These are phyloP conservation scores for Pantherophis guttatus DNA, from an alignment of 2,113 vertebrate species.

Conservation along the genomic window DNA sequence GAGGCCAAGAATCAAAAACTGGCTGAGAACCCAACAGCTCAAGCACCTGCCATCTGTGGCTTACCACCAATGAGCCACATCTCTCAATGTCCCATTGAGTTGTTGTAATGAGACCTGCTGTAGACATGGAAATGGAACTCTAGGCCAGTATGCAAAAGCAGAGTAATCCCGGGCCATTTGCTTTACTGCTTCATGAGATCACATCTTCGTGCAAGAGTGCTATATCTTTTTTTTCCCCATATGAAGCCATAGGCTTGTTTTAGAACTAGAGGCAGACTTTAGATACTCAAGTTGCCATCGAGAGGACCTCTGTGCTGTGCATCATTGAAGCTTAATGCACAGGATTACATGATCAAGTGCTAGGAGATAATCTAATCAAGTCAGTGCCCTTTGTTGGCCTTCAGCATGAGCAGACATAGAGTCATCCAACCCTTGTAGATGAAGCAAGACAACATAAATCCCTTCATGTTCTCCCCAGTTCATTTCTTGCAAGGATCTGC, in stretches of 20 bases:
- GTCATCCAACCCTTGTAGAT: slow-evolving; percentile 22
- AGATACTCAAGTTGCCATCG: neutral
- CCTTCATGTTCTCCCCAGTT: neutral
- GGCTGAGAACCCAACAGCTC: neutral
- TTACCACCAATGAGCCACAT: slow-evolving; percentile 1
- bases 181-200: neutral
- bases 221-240: neutral
- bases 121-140: neutral
- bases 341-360: neutral
- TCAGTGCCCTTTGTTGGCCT: neutral
- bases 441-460: slow-evolving; percentile 11
- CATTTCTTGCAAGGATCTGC: slow-evolving; percentile 11
- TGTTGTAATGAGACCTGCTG: neutral
- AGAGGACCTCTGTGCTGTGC: neutral
- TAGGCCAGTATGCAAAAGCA: neutral
- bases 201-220: neutral
- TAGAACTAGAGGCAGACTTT: neutral
- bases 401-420: slow-evolving; percentile 36
- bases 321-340: neutral
- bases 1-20: neutral
- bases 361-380: neutral
- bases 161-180: neutral
- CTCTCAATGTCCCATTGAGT: neutral
- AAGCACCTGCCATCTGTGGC: neutral
- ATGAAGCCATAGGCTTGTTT: neutral